Evolutionary conservation across 1,140 invertebrate genomes (phyloP), one percentile per base, ranked within the genome.

Genomic region (Battus philenor): DNA sequence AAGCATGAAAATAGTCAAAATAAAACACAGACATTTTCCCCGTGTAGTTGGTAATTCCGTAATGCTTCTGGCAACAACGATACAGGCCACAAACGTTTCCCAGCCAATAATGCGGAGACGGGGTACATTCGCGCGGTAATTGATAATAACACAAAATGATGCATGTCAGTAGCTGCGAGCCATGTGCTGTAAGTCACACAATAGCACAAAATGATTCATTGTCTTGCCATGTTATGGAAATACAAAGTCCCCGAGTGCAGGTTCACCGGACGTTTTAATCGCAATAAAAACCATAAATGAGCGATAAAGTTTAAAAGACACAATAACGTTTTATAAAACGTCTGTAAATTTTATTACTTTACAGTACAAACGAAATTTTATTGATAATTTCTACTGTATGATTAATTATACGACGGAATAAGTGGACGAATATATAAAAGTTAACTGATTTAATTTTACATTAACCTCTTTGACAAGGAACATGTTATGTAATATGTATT

Each of bases 101-200:
- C 69, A 71, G 48, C 45, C 46, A 49, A 65, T 52, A 54, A 51
- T 45, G 57, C 43, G 54, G 47, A 48, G 50, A 47, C 44, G 53
- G 49, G 44, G 61, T 54, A 44, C 46, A 44, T 69, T 68, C 62
- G 61, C 61, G 52, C 45, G 41, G 62, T 79, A 82, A 79, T 82
- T 75, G 69, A 71, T 82, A 83, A 80, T 83, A 66, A 77, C 59
- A 70, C 63, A 71, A 68, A 76, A 83, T 77, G 68, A 76, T 62
- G 63, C 78, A 62, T 78, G 68, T 72, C 76, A 77, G 74, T 73
- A 73, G 76, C 74, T 74, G 60, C 61, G 47, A 77, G 76, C 76
- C 55, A 54, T 62, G 59, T 68, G 66, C 49, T 62, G 59, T 54
- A 62, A 63, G 54, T 48, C 56, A 58, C 47, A 53, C 51, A 51